phyloP scores from a whole-genome alignment of 2,113 vertebrate species.

The Ctenodactylus gundi region DNA sequence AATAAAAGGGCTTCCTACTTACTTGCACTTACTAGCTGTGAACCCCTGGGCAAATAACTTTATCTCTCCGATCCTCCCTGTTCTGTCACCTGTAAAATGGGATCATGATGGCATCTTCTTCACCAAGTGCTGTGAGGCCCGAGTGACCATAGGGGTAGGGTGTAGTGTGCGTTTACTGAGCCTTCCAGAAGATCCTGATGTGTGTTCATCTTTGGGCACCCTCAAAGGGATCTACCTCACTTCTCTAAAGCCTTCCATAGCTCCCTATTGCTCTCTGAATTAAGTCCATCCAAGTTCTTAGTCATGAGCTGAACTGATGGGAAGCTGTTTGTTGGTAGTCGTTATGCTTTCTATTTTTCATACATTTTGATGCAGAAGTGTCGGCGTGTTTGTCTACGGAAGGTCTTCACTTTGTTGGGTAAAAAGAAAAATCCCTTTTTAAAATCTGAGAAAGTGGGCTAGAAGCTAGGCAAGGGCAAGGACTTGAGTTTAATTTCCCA shows the following conservation, averaged over 20 bases:
- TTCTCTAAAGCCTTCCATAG: background rate
- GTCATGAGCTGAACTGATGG: background rate
- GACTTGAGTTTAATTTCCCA: no score
- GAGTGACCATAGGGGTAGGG: rapidly evolving
- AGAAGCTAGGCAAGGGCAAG: no score
- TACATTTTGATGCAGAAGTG: background rate
- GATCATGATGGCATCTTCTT: background rate
- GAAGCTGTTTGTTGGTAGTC: background rate
- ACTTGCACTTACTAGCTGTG: background rate
- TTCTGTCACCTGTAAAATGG: background rate
- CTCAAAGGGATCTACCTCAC: background rate
- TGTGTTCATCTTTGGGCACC: rapidly evolving
- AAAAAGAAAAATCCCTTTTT: no score
- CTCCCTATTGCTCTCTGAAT: background rate
- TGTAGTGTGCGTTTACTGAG: background rate
- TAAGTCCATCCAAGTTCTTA: background rate
- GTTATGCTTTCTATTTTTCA: background rate
- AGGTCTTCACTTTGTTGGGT: background rate
- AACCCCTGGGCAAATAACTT: no score
- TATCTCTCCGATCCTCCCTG: background rate
- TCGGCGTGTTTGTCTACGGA: background rate
- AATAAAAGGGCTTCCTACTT: background rate
- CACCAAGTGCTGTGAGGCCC: rapidly evolving
- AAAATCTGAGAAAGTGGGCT: no score
- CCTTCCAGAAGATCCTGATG: background rate